Conservation (phyloP, 2,113 vertebrate species). For the Calcarius ornatus region DNA sequence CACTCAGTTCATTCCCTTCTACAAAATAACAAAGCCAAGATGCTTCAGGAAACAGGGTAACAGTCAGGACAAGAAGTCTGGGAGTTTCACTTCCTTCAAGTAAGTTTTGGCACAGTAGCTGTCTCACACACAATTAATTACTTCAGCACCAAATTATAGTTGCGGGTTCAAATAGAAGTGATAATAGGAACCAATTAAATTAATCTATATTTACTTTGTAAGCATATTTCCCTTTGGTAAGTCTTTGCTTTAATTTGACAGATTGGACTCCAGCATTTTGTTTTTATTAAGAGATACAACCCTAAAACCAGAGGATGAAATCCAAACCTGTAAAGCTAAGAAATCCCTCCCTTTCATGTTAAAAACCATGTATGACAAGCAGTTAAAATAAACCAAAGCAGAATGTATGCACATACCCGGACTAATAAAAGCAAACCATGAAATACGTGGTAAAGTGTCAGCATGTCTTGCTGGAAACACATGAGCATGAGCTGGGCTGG, state of each 20-base stretch:
- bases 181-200: conserved; percentile 78
- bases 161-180: conserved; percentile 66
- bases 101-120: conserved; percentile 71
- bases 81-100: conserved; percentile 47
- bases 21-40: conserved; percentile 46
- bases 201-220: conserved; percentile 66
- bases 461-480: background rate
- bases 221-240: conserved; percentile 52
- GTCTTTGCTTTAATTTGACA: conserved; percentile 38
- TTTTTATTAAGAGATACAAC: background rate
- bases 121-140: conserved; percentile 80
- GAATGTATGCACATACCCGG: background rate
- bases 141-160: conserved; percentile 75
- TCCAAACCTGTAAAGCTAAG: background rate
- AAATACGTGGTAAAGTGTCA: background rate
- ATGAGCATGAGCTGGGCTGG: background rate
- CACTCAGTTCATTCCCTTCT: background rate
- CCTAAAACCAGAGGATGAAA: background rate
- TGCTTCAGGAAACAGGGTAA: conserved; percentile 37
- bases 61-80: conserved; percentile 43
- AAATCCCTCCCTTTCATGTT: background rate
- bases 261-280: background rate
- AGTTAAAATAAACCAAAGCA: background rate
- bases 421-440: background rate
- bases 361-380: background rate